Base-by-base conservation (phyloP, 1,140 invertebrate genomes). In the Musca vetustissima region DNA sequence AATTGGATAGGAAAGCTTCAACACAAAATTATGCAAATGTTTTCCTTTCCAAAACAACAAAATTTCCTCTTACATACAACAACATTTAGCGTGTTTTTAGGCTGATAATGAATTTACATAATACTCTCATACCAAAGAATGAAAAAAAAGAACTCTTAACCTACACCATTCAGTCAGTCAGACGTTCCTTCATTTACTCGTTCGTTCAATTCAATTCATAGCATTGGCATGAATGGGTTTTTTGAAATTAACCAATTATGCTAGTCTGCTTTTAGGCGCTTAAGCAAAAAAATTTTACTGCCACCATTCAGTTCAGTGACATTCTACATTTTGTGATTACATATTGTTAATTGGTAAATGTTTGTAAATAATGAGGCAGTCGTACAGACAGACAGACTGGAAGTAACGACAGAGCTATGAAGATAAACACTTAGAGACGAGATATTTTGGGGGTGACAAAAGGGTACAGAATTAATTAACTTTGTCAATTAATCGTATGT, bases 211-310 rank as follows among this genome's bases (percentile, higher is more conserved):
- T 28, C 28, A 28, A 28, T 28, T 28, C 28, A 43, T 11, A 13
- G 36, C 36, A 43, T 43, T n/a, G 13, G 36, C 36, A 43, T 43
- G 36, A 43, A 43, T 43, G 36, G 36, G 36, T 11, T 43, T 43
- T 43, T 43, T 1, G 22, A 65, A 65, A 65, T 65, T 65, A 65
- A 65, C 48, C n/a, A 49, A 48, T 65, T 65, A 49, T 49, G 70
- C 65, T 59, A 48, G 65, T 64, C 25, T 74, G 71, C 61, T 78
- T 61, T 61, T 61, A 61, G 57, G 57, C 57, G 28, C 28, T 61
- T 61, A 32, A 43, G 11, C 11, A 13, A 13, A 43, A 43, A 43
- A 43, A 7, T 8, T 43, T 43, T 61, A 32, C 52, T n/a, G 55
- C 55, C 1, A n/a, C 13, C 14, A 24, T 24, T 28, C 28, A 28